phyloP scores from a whole-genome alignment of 2,888 invertebrate genomes.

The Drosophila setosimentum region DNA sequence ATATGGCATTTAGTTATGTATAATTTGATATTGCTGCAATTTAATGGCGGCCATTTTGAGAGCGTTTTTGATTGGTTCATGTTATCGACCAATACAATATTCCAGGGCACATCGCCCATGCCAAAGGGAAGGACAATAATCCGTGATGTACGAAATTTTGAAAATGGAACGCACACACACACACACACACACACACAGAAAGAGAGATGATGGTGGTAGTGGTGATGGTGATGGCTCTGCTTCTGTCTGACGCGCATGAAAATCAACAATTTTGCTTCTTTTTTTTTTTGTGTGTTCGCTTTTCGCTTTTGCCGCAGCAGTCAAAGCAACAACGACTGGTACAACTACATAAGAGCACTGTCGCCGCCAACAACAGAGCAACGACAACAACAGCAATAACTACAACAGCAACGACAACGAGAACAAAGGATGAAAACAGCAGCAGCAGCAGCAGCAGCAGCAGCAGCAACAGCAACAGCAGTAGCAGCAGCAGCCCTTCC shows the following conservation, averaged over 20 bases:
- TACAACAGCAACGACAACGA: slow-evolving; percentile 59
- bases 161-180: slow-evolving; percentile 71
- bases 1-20: slow-evolving; percentile 32
- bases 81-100: slow-evolving; percentile 85
- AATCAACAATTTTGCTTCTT: slow-evolving; percentile 52
- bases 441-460: slow-evolving; percentile 54
- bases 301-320: slow-evolving; percentile 40
- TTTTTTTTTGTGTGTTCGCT: slow-evolving; percentile 28
- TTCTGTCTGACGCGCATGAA: slow-evolving; percentile 73
- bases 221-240: slow-evolving; percentile 52
- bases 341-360: slow-evolving; percentile 51
- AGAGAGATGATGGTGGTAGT: slow-evolving; percentile 19
- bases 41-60: slow-evolving; percentile 85
- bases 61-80: slow-evolving; percentile 85
- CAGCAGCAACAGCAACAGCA: slow-evolving; percentile 60
- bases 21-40: slow-evolving; percentile 65
- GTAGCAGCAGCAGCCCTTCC: slow-evolving; percentile 61
- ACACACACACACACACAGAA: slow-evolving; percentile 14
- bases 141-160: slow-evolving; percentile 83
- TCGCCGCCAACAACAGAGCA: slow-evolving; percentile 72
- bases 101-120: slow-evolving; percentile 61
- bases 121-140: slow-evolving; percentile 79
- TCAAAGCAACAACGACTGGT: slow-evolving; percentile 50
- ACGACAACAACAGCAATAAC: slow-evolving; percentile 56
- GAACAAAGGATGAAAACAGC: slow-evolving; percentile 60